These are phyloP conservation scores for Percopsis omiscomaycus DNA, from an alignment of 2,797 vertebrate genomes.

Conservation along the genomic window DNA sequence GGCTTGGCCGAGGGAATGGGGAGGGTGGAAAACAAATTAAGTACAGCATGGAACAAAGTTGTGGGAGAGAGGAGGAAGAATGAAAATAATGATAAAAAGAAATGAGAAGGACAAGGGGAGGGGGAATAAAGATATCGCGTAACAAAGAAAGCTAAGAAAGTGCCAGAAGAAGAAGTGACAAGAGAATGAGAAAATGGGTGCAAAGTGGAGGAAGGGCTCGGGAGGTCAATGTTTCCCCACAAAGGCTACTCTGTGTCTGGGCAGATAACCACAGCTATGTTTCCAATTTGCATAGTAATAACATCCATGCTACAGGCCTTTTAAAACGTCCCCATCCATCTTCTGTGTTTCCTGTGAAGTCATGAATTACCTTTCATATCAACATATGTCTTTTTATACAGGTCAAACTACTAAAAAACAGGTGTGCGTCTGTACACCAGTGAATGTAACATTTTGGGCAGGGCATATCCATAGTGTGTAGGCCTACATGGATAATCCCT, in stretches of 20 bases:
- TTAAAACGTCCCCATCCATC: background rate
- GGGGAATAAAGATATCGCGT: conserved; percentile 9
- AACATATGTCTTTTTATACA: conserved; percentile 1
- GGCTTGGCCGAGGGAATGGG: conserved; percentile 37
- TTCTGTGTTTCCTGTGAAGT: background rate
- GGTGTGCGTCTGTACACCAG: background rate
- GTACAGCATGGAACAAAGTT: conserved; percentile 29
- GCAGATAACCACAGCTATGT: conserved; percentile 47
- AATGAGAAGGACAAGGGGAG: conserved; percentile 8
- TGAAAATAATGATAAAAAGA: conserved; percentile 53
- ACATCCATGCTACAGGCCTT: background rate
- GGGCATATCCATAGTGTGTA: no score
- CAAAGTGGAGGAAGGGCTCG: conserved; percentile 9
- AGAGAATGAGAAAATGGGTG: conserved; percentile 8
- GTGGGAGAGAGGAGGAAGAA: conserved; percentile 36
- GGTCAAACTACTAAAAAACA: background rate
- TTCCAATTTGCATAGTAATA: conserved; percentile 39
- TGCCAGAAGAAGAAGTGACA: conserved; percentile 13
- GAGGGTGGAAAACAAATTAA: conserved; percentile 51
- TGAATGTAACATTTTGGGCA: no score
- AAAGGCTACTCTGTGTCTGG: conserved; percentile 25
- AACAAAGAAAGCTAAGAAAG: conserved; percentile 26
- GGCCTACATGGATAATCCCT: no score
- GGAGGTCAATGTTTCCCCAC: conserved; percentile 5
- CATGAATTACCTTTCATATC: background rate